Evolutionary conservation across 2,888 invertebrate species (phyloP), one percentile per base, ranked within the genome.

Genomic region (Pseudococcus viburni): DNA sequence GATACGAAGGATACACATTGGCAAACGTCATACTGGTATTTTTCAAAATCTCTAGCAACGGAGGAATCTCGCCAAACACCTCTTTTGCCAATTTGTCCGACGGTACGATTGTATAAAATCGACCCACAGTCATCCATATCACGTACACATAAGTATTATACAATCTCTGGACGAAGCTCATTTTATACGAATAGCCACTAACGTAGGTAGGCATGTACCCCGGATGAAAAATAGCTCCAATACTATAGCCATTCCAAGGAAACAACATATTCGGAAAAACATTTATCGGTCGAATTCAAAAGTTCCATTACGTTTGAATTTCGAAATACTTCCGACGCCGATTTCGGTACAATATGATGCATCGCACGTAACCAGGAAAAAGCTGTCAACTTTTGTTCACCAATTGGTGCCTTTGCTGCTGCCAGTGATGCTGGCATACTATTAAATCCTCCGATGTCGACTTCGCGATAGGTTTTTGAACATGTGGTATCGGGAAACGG

Each of bases 201-300:
- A n/a, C n/a, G 12, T 11, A 19, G 9, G 4, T 12, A 9, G n/a
- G 42, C 55, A 33, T 33, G 17, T 86, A 86, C 6, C 90, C 87
- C 1, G 90, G 90, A 19, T 90, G 89, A 11, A 90, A 90, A 6
- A 90, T 89, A 51, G 89, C 89, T 0, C 90, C 90, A 1, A 90
- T 84, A 0, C 89, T 83, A 15, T 89, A 87, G 9, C 48, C 51
- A 9, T 89, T 85, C 90, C 90, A 90, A 4, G 90, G 89, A 7
- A 90, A 39, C 9, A 86, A 19, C 7, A 15, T 17, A 86, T 64
- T 64, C 3, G 86, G 86, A 42, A 8, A 64, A 42, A 86, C n/a
- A n/a, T 39, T 89, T 48, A n/a, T 12, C 73, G 17, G 11, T 59
- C 2, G 17, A 51, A 33, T 84, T 86, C 1, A 89, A 42, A 17